Conservation (phyloP, 2,797 vertebrate species). For the Lithobates pipiens region DNA sequence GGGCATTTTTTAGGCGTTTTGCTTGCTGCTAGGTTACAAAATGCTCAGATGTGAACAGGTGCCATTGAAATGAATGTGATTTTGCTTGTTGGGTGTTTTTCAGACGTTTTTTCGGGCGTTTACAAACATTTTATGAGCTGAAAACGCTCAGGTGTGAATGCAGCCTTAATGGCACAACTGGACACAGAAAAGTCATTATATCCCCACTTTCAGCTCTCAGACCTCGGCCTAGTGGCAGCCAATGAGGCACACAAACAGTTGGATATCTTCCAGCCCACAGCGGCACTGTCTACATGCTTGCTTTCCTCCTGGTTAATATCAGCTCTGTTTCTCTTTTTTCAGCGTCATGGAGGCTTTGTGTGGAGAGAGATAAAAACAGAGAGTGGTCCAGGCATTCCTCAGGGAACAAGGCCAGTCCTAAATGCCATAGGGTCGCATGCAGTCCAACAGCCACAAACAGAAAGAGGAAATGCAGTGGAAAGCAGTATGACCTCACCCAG, state of each 20-base stretch:
- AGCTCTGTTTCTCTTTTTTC: constrained; percentile 74
- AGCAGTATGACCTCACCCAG: constrained; percentile 74
- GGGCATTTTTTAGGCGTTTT: too few species aligned
- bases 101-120: too few species aligned
- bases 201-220: constrained; percentile 59
- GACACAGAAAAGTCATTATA: constrained; percentile 64
- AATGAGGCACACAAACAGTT: constrained; percentile 63
- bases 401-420: constrained; percentile 70
- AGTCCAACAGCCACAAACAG: constrained; percentile 65
- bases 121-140: too few species aligned
- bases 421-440: constrained; percentile 67
- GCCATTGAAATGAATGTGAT: too few species aligned
- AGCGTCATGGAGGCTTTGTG: constrained; percentile 77
- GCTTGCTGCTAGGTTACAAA: too few species aligned
- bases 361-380: constrained; percentile 75
- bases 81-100: too few species aligned
- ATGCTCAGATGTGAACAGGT: too few species aligned
- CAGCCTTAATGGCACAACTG: constrained; percentile 52
- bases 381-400: constrained; percentile 67
- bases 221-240: constrained; percentile 60
- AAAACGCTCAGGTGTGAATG: too few species aligned
- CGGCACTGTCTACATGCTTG: constrained; percentile 68
- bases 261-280: constrained; percentile 69
- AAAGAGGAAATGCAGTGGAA: constrained; percentile 72
- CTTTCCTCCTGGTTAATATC: constrained; percentile 71